These are phyloP conservation scores for Trichechus manatus DNA, from an alignment of 2,113 vertebrate species.

Conservation along the genomic window DNA sequence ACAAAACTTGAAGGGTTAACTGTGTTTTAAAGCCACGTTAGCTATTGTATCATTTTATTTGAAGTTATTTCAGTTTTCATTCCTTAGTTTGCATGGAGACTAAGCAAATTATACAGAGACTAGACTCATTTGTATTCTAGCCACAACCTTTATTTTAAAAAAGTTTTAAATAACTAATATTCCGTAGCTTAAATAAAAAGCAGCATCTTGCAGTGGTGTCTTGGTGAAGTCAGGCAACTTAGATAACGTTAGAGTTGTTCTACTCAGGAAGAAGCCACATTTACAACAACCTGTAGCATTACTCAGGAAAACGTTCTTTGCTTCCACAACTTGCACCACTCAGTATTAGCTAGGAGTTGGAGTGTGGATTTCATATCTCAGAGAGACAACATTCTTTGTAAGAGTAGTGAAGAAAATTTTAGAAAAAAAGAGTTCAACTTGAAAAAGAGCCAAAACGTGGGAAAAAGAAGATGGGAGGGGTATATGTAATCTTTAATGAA, in stretches of 20 bases:
- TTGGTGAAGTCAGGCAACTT: neutral
- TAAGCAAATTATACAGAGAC: constrained; percentile 12
- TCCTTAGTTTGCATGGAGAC: constrained; percentile 37
- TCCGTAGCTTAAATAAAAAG: neutral
- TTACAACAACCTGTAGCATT: neutral
- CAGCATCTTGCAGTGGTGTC: neutral
- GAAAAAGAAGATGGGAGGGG: neutral
- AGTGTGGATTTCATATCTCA: constrained; percentile 28
- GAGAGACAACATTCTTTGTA: neutral
- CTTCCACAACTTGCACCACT: neutral
- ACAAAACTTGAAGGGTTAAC: constrained; percentile 22
- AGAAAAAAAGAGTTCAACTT: neutral
- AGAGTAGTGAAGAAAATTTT: neutral
- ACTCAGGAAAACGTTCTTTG: neutral
- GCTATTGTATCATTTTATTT: neutral
- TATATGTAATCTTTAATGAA: neutral
- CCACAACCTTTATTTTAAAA: constrained; percentile 10
- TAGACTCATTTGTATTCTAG: constrained; percentile 51
- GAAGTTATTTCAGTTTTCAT: constrained; percentile 27
- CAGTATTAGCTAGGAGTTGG: neutral
- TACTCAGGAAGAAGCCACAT: neutral
- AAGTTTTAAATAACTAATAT: neutral
- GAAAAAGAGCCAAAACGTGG: neutral
- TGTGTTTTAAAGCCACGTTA: constrained; percentile 2
- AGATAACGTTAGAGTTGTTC: constrained; percentile 11